Evolutionary conservation across 2,888 invertebrate species (phyloP), one percentile per base, ranked within the genome.

Genomic region (Lasioglossum morio): DNA sequence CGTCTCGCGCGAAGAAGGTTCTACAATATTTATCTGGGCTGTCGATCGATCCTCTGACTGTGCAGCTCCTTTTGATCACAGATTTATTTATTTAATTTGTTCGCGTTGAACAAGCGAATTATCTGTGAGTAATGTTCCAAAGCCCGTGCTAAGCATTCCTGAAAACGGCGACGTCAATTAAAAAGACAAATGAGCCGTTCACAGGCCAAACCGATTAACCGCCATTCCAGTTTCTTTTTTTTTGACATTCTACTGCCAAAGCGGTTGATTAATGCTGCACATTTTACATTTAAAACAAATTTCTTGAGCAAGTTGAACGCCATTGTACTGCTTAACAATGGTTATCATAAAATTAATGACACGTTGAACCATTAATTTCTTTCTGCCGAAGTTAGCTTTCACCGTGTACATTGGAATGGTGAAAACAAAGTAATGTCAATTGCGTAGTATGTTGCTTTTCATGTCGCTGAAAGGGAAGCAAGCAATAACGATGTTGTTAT

Each of bases 101-200:
- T 3, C n/a, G 10, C n/a, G n/a, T 53, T 53, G 8, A 10, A 53
- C 23, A 1, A 53, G n/a, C 53, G n/a, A 10, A n/a, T 3, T 53
- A n/a, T n/a, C 10, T 1, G 53, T n/a, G 53, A 53, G 53, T n/a
- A 53, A 53, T 53, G 53, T 53, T 53, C 53, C 0, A 10, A n/a
- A 53, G n/a, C 10, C 2, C 23, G n/a, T 1, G 23, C 53, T 53
- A n/a, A 53, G 53, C 53, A 53, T n/a, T n/a, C n/a, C 8, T 53
- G 53, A 53, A 53, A 53, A n/a, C 53, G n/a, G n/a, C 53, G 53
- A 53, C n/a, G 53, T 53, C 53, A 53, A 53, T 53, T 53, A 53
- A 53, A n/a, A n/a, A 53, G 53, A 53, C 53, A 53, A 53, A 53
- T 53, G 53, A 53, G 53, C n/a, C 53, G 53, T n/a, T n/a, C 23